Evolutionary conservation across 2,113 vertebrate species (phyloP).

Genomic region (Upupa epops): DNA sequence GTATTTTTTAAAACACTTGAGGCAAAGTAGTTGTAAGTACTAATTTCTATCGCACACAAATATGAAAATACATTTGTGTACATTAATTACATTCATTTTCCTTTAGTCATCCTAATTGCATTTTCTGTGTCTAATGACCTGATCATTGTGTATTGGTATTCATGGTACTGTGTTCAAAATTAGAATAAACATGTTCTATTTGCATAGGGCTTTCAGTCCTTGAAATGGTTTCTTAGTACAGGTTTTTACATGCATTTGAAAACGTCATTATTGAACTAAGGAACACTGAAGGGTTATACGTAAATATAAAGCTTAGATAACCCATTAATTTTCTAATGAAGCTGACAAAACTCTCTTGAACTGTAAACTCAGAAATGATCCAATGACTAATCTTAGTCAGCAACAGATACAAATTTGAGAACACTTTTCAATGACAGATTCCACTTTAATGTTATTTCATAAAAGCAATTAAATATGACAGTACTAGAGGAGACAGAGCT

Average conservation of each 20-base stretch:
- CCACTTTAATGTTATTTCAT: neutral
- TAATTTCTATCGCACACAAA: neutral
- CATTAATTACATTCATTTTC: neutral
- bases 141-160: neutral
- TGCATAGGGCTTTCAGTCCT: neutral
- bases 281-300: neutral
- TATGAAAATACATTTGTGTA: neutral
- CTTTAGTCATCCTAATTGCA: neutral
- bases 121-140: neutral
- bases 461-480: neutral
- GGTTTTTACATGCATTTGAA: neutral
- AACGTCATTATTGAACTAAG: neutral
- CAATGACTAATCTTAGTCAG: neutral
- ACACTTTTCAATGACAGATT: neutral
- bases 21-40: neutral
- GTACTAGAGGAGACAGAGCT: neutral
- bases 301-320: neutral
- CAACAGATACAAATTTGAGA: neutral
- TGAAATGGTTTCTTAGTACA: neutral
- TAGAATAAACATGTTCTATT: neutral
- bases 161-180: neutral
- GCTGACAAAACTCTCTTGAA: neutral
- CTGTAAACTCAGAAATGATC: neutral
- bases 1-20: neutral
- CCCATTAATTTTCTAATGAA: neutral